Evolutionary conservation across 2,113 vertebrate genomes (phyloP).

Genomic region (Epinephelus lanceolatus): DNA sequence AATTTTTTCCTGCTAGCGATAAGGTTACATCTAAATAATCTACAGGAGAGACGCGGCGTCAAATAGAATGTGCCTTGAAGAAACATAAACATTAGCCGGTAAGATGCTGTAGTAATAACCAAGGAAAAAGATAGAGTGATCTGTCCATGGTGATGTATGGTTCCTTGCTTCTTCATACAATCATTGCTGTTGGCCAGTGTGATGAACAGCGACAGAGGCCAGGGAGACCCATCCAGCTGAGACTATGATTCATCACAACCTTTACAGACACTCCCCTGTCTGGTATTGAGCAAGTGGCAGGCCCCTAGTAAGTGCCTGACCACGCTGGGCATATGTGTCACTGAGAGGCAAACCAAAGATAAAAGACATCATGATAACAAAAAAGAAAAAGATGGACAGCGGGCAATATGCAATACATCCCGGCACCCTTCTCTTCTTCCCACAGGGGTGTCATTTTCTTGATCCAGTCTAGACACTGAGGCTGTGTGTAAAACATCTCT

Average conservation of each 20-base stretch:
- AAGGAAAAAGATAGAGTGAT: background rate
- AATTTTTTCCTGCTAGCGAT: background rate
- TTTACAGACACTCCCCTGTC: constrained; percentile 22
- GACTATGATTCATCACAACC: constrained; percentile 38
- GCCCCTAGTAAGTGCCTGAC: background rate
- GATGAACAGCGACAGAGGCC: constrained; percentile 29
- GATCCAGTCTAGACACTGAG: background rate
- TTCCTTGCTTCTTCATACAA: constrained; percentile 20
- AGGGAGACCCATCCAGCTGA: constrained; percentile 18
- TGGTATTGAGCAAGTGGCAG: constrained; percentile 11
- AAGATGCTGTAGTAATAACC: constrained; percentile 13
- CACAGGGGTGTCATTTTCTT: background rate
- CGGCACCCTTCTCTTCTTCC: constrained; percentile 1
- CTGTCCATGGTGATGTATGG: constrained; percentile 12
- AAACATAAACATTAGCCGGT: background rate
- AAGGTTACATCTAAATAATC: constrained; percentile 19
- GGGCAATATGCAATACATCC: background rate
- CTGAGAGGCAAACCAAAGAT: constrained; percentile 13
- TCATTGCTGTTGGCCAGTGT: constrained; percentile 26
- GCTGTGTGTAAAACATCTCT: constrained; percentile 15
- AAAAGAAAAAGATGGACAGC: background rate
- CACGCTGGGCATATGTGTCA: constrained; percentile 23
- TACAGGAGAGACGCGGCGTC: background rate
- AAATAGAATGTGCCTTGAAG: constrained; percentile 4
- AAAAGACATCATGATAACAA: constrained; percentile 1